Base-by-base conservation (phyloP, 2,888 invertebrate species). In the Drosophila austrosaltans region DNA sequence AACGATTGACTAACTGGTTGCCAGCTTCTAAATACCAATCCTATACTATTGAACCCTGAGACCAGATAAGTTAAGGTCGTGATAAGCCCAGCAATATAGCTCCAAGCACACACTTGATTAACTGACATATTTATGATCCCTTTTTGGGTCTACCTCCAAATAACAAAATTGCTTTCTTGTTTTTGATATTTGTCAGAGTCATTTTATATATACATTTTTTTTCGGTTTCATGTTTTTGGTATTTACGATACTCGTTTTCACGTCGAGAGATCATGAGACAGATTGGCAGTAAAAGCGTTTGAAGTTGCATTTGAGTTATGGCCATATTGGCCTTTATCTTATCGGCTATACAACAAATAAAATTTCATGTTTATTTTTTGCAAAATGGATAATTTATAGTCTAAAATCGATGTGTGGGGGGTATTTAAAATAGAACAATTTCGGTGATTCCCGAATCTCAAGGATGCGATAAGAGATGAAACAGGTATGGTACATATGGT, bases 1-100 rank as follows among this genome's bases (percentile, higher is more conserved):
- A 48, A 48, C 48, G 48, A 25, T 48, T 25, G 48, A 25, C 48
- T 12, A 25, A 63, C 79, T 69, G 36, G 22, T 57, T 44, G 75
- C 28, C 30, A 4, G 59, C 72, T 60, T 22, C 76, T 84, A 81
- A 86, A 74, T 86, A 87, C 65, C 70, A 61, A 66, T 53, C 30
- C 64, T n/a, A 36, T 36, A 36, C 10, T 36, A 36, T 36, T n/a
- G 20, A 10, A n/a, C 30, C 6, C 30, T 3, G 30, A 6, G 4
- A 1, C 6, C 30, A 7, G 75, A 76, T 72, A 59, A 70, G 76
- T 74, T 73, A 42, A 66, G 40, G 44, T 5, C 7, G 58, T n/a
- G 70, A 82, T 85, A 82, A 80, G 16, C 69, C 63, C n/a, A 53
- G 36, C 48, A 68, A 44, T 65, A 77, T 70, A 40, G 59, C 63